Conservation (phyloP, 1,140 invertebrate genomes). For the Lineus longissimus region DNA sequence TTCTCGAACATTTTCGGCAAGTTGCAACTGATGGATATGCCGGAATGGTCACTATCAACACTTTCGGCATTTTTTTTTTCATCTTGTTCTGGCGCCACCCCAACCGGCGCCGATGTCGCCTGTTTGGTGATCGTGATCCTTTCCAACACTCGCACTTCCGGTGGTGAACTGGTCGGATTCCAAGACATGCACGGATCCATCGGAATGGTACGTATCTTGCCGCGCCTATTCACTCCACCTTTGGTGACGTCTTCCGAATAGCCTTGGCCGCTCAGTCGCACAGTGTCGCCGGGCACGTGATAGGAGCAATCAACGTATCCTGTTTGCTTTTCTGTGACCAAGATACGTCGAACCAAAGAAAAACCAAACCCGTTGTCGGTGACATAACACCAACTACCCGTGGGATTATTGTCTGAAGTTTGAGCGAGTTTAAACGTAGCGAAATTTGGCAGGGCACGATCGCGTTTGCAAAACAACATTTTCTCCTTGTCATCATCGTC, state of each 20-base stretch:
- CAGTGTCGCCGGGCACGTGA: not conserved
- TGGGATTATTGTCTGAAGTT: not conserved
- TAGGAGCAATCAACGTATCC: not conserved
- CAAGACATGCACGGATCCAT: not conserved
- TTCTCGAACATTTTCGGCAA: not conserved
- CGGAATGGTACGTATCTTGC: not conserved
- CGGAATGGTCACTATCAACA: too few relatives aligned
- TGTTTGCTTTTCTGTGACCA: not conserved
- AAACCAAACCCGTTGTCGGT: not conserved
- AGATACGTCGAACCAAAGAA: not conserved
- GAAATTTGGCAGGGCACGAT: not conserved
- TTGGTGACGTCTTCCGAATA: not conserved
- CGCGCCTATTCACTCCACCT: not conserved
- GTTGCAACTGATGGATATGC: not conserved
- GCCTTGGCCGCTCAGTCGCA: not conserved
- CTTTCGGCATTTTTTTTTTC: too few relatives aligned
- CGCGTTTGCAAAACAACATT: not conserved
- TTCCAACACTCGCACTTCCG: not conserved
- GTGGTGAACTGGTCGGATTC: not conserved
- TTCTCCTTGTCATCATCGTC: not conserved
- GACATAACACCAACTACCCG: not conserved
- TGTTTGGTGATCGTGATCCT: not conserved
- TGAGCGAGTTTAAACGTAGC: not conserved
- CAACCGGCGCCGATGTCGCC: not conserved
- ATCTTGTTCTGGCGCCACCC: not conserved